A percentile compares a stretch with the other conserved stretches of the same genome.
Evolutionary conservation across 2,113 vertebrate species (phyloP).

Genomic region (Fregata magnificens): DNA sequence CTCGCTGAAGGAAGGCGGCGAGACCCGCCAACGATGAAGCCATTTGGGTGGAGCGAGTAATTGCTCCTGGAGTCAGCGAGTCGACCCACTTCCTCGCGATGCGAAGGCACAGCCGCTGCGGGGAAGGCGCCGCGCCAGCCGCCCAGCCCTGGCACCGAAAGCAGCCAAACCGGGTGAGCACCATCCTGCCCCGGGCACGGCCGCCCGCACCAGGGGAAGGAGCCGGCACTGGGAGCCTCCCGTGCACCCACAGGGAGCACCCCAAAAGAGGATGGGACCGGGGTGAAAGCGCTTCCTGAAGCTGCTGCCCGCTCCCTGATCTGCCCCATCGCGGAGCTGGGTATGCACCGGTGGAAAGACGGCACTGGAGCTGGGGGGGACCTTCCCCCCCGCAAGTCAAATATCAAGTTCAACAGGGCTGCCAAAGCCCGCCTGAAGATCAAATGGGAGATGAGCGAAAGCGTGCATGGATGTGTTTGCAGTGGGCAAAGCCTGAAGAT

Average conservation of each 20-base stretch:
- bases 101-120: not conserved
- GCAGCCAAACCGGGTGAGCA: not conserved
- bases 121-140: not conserved
- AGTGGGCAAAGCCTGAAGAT: not conserved
- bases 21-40: not conserved
- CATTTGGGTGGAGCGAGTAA: not conserved
- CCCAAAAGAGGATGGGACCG: not conserved
- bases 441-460: not conserved
- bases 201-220: not conserved
- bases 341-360: not conserved
- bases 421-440: not conserved
- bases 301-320: not conserved
- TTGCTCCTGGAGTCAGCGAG: not conserved
- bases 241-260: rapidly evolving
- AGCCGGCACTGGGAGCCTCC: not conserved
- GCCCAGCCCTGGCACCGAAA: not conserved
- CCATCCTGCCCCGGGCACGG: not conserved
- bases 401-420: not conserved
- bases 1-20: not conserved
- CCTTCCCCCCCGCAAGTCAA: not conserved
- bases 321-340: rapidly evolving
- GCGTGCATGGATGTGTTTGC: rapidly evolving
- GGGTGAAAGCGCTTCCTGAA: not conserved
- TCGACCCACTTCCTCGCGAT: not conserved
- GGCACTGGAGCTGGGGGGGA: rapidly evolving